Evolutionary conservation across 2,888 invertebrate species (phyloP).

Genomic region (Leucoptera coffeella): DNA sequence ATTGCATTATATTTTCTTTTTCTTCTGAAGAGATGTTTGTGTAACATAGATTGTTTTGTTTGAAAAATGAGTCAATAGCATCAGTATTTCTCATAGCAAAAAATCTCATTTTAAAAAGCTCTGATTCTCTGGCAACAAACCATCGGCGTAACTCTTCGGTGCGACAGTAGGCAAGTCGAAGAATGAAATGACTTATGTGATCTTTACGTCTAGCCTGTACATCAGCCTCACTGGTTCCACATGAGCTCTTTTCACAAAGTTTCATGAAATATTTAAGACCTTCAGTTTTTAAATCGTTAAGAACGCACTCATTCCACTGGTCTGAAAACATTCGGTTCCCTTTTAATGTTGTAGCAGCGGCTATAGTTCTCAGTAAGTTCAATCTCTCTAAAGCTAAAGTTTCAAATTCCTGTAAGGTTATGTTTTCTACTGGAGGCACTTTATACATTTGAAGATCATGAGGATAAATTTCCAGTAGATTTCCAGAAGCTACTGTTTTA

Average conservation of each 20-base stretch:
- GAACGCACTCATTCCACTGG: constrained; percentile 62
- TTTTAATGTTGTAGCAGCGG: constrained; percentile 61
- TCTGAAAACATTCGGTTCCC: constrained; percentile 57
- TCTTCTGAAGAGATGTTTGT: constrained; percentile 61
- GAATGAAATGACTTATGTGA: constrained; percentile 88
- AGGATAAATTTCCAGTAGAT: constrained; percentile 56
- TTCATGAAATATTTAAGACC: constrained; percentile 60
- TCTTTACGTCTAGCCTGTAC: constrained; percentile 68
- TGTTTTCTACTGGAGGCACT: constrained; percentile 64
- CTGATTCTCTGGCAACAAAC: constrained; percentile 85
- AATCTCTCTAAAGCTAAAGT: constrained; percentile 79
- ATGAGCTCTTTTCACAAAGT: constrained; percentile 51
- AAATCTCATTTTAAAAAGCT: constrained; percentile 80
- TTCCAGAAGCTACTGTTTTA: constrained; percentile 22
- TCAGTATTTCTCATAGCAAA: constrained; percentile 52
- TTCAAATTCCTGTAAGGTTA: constrained; percentile 81
- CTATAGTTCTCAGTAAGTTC: constrained; percentile 70
- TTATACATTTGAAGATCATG: constrained; percentile 77
- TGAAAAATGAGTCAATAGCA: constrained; percentile 60
- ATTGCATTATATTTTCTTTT: constrained; percentile 54
- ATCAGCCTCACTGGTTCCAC: constrained; percentile 53
- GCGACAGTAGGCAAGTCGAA: constrained; percentile 86
- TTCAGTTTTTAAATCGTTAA: constrained; percentile 59
- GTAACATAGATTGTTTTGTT: constrained; percentile 61
- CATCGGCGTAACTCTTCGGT: constrained; percentile 80